Percentiles rank a stretch among this genome's conserved stretches.
These are phyloP conservation scores for Athetis lepigone DNA, from an alignment of 2,888 invertebrate species.

Conservation along the genomic window DNA sequence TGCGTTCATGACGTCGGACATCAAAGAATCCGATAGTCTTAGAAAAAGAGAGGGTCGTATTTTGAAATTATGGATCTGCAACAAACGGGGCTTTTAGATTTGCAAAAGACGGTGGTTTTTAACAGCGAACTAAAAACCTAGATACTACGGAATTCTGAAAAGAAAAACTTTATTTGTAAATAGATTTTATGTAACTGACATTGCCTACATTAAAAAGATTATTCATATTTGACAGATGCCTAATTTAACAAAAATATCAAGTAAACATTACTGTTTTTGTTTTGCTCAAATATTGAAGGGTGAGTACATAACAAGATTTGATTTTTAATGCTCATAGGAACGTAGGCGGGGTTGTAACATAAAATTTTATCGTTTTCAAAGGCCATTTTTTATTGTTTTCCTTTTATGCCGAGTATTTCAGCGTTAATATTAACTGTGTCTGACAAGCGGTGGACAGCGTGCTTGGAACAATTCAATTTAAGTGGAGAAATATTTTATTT, in stretches of 20 bases:
- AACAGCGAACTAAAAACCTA: too few species aligned
- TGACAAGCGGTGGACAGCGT: conserved; percentile 3
- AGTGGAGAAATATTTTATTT: background rate
- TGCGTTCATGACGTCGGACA: too few species aligned
- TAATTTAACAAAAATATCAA: background rate
- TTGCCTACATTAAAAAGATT: background rate
- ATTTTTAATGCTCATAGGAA: conserved; percentile 2
- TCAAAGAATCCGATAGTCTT: too few species aligned
- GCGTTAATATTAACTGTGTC: background rate
- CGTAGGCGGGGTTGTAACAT: conserved; percentile 13
- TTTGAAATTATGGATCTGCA: too few species aligned
- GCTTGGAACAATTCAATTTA: conserved; percentile 1
- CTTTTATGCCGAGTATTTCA: conserved; percentile 5
- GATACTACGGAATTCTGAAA: too few species aligned
- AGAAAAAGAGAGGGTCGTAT: too few species aligned
- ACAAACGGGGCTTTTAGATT: too few species aligned
- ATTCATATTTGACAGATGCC: too few species aligned
- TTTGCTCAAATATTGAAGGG: conserved; percentile 18
- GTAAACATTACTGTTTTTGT: background rate
- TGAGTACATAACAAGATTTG: conserved; percentile 7
- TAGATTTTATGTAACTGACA: background rate
- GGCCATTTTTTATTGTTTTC: conserved; percentile 4
- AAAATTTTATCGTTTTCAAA: conserved; percentile 22
- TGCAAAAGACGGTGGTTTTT: too few species aligned
- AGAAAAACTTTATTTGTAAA: background rate